Percentiles rank a stretch among this genome's conserved stretches.
These are phyloP conservation scores for Athalia circularis DNA, from an alignment of 2,888 invertebrate genomes.

Conservation along the genomic window DNA sequence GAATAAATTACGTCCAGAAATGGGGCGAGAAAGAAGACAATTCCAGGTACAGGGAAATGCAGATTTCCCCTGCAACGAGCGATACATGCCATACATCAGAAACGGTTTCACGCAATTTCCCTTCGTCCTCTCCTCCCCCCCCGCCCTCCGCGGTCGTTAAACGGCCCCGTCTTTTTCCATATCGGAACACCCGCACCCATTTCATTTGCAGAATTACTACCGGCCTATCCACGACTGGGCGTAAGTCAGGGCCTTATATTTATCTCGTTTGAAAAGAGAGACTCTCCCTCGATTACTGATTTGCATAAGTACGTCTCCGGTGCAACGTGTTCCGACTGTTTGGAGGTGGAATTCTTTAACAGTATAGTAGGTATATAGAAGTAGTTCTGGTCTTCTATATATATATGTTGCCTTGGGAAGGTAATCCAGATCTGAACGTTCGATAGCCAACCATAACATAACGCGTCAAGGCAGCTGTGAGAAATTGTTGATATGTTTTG, in stretches of 20 bases:
- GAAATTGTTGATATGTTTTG: constrained; percentile 55
- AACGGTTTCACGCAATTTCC: constrained; percentile 55
- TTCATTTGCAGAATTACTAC: constrained; percentile 16
- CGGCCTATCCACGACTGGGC: background rate
- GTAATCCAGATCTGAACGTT: constrained; percentile 38
- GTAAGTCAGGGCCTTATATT: constrained; percentile 30
- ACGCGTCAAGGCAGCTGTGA: constrained; percentile 47
- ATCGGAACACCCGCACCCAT: constrained; percentile 50
- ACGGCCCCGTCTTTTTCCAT: constrained; percentile 46
- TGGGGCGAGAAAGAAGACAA: constrained; percentile 31
- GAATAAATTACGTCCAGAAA: constrained; percentile 36
- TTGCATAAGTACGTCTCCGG: constrained; percentile 42
- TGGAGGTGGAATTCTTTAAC: constrained; percentile 23
- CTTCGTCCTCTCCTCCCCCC: constrained; percentile 7
- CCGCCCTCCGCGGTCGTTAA: no score
- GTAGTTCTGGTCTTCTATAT: background rate
- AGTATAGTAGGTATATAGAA: background rate
- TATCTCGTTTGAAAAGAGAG: constrained; percentile 36
- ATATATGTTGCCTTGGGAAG: constrained; percentile 35
- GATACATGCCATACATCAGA: constrained; percentile 28
- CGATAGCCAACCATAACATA: background rate
- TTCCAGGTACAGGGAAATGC: constrained; percentile 29
- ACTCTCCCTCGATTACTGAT: constrained; percentile 18
- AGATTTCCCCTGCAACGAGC: constrained; percentile 41
- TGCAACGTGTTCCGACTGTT: constrained; percentile 14